phyloP scores from a whole-genome alignment of 2,113 vertebrate species.

The Engraulis encrasicolus region DNA sequence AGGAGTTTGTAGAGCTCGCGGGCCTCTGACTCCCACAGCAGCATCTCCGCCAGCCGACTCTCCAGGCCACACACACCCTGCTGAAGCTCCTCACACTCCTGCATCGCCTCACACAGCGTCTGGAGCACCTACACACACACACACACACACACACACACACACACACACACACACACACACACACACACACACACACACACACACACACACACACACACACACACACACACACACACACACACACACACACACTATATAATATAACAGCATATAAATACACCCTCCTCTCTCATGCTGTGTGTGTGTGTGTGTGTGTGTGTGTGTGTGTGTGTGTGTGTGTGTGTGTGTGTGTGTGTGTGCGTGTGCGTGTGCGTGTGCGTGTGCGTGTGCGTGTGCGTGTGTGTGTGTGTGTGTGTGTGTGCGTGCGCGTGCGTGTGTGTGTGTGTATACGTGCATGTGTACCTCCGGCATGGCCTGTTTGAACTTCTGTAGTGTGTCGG shows the following conservation, averaged over 20 bases:
- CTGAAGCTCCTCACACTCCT: conserved; percentile 73
- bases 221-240: neutral
- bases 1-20: conserved; percentile 67
- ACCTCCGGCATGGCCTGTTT: conserved; percentile 74
- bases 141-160: conserved; percentile 10
- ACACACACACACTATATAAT: neutral
- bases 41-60: conserved; percentile 73
- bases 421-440: neutral
- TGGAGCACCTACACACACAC: conserved; percentile 63
- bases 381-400: neutral
- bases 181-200: neutral
- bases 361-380: neutral
- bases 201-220: neutral
- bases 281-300: too few relatives aligned
- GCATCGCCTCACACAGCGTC: conserved; percentile 69
- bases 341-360: too few relatives aligned
- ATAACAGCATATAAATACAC: neutral
- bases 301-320: too few relatives aligned
- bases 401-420: neutral
- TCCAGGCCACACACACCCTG: conserved; percentile 70
- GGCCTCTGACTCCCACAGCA: conserved; percentile 75
- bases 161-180: neutral
- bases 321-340: too few relatives aligned
- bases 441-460: conserved; percentile 7
- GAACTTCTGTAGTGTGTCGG: conserved; percentile 65